These are phyloP conservation scores for Pseudococcus viburni DNA, from an alignment of 2,888 invertebrate species.

Conservation along the genomic window DNA sequence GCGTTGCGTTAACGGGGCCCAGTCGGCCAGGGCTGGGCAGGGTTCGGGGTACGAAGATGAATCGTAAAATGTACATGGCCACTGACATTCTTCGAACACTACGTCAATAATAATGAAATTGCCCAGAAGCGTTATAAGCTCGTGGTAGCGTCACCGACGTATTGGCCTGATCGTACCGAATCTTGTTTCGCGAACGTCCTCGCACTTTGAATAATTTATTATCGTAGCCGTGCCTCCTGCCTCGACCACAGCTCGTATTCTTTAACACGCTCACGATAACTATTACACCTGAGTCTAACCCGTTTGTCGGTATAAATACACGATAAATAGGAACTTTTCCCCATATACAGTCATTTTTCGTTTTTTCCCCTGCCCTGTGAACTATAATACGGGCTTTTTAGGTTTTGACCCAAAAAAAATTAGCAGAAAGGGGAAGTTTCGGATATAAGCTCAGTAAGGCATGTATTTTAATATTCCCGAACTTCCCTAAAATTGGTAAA, in stretches of 20 bases:
- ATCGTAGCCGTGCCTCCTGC: not conserved
- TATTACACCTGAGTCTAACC: not conserved
- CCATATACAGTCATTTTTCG: too few relatives aligned
- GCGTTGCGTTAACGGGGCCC: too few relatives aligned
- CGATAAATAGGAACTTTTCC: not conserved
- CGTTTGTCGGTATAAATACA: not conserved
- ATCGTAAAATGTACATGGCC: constrained; percentile 41
- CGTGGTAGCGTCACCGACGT: not conserved
- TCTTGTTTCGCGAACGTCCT: constrained; percentile 14
- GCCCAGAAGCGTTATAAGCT: not conserved
- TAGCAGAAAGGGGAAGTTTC: too few relatives aligned
- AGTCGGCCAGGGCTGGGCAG: not conserved
- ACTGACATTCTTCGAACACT: constrained; percentile 1
- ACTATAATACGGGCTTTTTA: too few relatives aligned
- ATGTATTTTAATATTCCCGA: too few relatives aligned
- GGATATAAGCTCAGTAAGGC: too few relatives aligned
- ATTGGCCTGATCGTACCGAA: not conserved
- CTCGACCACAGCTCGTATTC: not conserved
- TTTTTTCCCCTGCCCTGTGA: too few relatives aligned
- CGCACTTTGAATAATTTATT: constrained; percentile 37
- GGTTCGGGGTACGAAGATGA: not conserved
- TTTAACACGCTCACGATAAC: not conserved
- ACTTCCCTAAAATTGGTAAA: too few relatives aligned
- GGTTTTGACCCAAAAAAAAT: too few relatives aligned
- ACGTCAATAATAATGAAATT: constrained; percentile 52